These are phyloP conservation scores for Gobio occitaniae DNA, from an alignment of 2,797 vertebrate species.

Conservation along the genomic window DNA sequence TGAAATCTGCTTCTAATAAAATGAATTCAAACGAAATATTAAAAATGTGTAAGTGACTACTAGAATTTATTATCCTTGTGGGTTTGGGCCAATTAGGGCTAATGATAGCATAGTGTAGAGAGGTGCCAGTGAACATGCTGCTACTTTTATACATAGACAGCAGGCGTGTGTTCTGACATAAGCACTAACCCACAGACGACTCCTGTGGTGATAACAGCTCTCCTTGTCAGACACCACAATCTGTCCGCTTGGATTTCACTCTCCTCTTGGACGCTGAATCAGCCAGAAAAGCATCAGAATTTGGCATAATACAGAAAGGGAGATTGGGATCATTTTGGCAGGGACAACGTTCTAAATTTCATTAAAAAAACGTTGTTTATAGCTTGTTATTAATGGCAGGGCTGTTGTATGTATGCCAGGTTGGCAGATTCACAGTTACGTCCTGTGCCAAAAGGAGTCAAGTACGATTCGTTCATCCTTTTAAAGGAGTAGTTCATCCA, in stretches of 20 bases:
- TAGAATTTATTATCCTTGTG: slow-evolving; percentile 1
- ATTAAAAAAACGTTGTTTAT: slow-evolving; percentile 46
- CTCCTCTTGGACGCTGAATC: slow-evolving; percentile 44
- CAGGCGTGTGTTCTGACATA: slow-evolving; percentile 36
- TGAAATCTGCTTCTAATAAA: neutral
- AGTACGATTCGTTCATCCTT: neutral
- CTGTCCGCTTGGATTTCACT: slow-evolving; percentile 46
- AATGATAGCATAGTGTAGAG: slow-evolving; percentile 32
- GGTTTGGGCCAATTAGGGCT: slow-evolving; percentile 25
- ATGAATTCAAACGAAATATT: neutral
- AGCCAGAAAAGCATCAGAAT: slow-evolving; percentile 42
- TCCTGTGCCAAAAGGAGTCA: slow-evolving; percentile 4
- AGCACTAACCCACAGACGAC: slow-evolving; percentile 38
- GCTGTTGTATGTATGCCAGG: slow-evolving; percentile 13
- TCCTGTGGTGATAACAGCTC: slow-evolving; percentile 40
- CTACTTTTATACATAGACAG: slow-evolving; percentile 26
- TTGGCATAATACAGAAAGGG: slow-evolving; percentile 48
- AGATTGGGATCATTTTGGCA: slow-evolving; percentile 46
- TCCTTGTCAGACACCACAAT: slow-evolving; percentile 58
- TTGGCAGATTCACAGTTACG: slow-evolving; percentile 5
- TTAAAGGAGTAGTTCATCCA: neutral
- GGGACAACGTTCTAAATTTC: slow-evolving; percentile 28
- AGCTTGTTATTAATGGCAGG: slow-evolving; percentile 38
- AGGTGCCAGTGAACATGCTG: slow-evolving; percentile 32
- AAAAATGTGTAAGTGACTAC: neutral